phyloP scores from a whole-genome alignment of 2,888 invertebrate genomes.

The Coleophora flavipennella region DNA sequence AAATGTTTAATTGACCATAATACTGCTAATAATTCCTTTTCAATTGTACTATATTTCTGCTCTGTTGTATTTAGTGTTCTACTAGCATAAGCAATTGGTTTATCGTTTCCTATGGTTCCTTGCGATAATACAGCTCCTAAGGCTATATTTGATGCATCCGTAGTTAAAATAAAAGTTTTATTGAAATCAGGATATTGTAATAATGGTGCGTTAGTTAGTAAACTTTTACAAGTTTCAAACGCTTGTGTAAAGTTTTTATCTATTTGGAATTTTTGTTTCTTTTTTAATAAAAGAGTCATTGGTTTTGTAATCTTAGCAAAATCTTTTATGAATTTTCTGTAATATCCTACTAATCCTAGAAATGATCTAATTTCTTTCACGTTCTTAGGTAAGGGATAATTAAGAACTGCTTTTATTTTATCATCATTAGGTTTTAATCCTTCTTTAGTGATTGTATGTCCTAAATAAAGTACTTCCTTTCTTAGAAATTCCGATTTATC shows the following conservation, averaged over 20 bases:
- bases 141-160: too few species aligned
- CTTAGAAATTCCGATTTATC: constrained; percentile 22
- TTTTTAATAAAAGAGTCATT: constrained; percentile 7
- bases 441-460: constrained; percentile 6
- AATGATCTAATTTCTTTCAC: constrained; percentile 7
- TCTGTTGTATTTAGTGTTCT: too few species aligned
- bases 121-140: too few species aligned
- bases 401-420: constrained; percentile 1
- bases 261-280: constrained; percentile 2
- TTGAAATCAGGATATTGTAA: too few species aligned
- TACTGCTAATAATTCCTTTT: too few species aligned
- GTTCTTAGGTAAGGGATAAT: constrained; percentile 1
- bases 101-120: too few species aligned
- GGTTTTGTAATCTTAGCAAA: constrained; percentile 8
- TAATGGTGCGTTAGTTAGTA: constrained; percentile 14
- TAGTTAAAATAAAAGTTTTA: too few species aligned
- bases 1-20: too few species aligned
- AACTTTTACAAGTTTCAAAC: constrained; percentile 11
- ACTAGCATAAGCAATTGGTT: too few species aligned
- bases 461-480: constrained; percentile 16
- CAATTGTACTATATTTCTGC: too few species aligned
- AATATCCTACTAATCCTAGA: too few species aligned
- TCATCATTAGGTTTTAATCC: constrained; percentile 11
- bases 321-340: too few species aligned
- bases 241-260: neutral